Evolutionary conservation across 2,797 vertebrate genomes (phyloP).

Genomic region (Melanotaenia nigrans): DNA sequence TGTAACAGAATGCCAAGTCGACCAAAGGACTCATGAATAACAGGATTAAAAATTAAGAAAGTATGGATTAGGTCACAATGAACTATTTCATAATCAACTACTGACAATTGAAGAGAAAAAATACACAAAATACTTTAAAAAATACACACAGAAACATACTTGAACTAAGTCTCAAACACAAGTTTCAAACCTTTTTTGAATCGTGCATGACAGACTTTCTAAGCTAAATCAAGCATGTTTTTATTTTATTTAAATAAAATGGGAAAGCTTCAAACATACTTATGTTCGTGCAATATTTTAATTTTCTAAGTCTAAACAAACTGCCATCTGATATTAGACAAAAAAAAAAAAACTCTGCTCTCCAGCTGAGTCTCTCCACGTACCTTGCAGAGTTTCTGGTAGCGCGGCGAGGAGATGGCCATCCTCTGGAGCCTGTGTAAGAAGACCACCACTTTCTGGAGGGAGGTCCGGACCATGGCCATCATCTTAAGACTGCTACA

Average conservation of each 20-base stretch:
- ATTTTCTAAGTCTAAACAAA: conserved; percentile 27
- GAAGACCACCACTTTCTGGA: conserved; percentile 99
- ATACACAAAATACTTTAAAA: not conserved
- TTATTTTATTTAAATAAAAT: not conserved
- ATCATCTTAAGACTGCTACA: conserved; percentile 99
- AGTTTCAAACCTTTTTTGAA: not conserved
- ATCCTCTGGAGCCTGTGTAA: conserved; percentile 99
- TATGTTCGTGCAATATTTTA: not conserved
- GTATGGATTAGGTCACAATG: conserved; percentile 13
- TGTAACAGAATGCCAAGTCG: conserved; percentile 40
- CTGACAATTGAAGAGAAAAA: conserved; percentile 3
- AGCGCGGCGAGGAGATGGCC: conserved; percentile 98
- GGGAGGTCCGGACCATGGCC: conserved; percentile 99
- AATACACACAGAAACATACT: conserved; percentile 15
- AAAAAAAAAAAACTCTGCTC: conserved; percentile 28
- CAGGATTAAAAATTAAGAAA: conserved; percentile 25
- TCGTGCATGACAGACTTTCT: conserved; percentile 27
- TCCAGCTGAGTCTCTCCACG: conserved; percentile 64
- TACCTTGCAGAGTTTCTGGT: conserved; percentile 99
- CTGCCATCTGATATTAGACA: not conserved
- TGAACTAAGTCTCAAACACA: not conserved
- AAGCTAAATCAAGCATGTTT: not conserved
- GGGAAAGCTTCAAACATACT: not conserved
- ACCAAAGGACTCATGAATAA: conserved; percentile 51
- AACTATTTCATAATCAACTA: conserved; percentile 10